Evolutionary conservation across 2,113 vertebrate species (phyloP).

Genomic region (Picathartes gymnocephalus): DNA sequence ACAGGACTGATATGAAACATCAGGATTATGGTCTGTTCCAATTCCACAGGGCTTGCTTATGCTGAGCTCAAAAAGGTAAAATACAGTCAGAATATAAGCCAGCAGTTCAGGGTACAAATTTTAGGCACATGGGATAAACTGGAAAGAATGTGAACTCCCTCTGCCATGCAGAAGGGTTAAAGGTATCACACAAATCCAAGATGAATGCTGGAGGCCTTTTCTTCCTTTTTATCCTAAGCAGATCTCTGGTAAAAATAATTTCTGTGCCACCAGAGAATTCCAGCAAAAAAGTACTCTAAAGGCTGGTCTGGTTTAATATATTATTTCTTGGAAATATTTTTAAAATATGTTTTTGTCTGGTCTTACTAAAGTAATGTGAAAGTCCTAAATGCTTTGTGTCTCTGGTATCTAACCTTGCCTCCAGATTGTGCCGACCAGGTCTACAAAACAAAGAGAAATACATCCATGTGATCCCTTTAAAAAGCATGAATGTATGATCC

Average conservation of each 20-base stretch:
- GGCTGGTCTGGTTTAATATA: not conserved
- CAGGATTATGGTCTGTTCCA: not conserved
- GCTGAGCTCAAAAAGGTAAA: not conserved
- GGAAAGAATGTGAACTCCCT: not conserved
- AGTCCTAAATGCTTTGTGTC: not conserved
- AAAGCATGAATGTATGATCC: not conserved
- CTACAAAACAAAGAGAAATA: not conserved
- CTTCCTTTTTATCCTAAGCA: not conserved
- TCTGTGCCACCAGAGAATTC: not conserved
- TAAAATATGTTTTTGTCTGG: not conserved
- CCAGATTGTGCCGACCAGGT: not conserved
- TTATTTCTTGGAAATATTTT: not conserved
- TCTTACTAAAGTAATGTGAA: not conserved
- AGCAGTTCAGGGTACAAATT: not conserved
- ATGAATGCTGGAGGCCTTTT: conserved; percentile 1
- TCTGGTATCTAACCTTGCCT: not conserved
- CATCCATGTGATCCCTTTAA: not conserved
- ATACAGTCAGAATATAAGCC: not conserved
- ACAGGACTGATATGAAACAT: not conserved
- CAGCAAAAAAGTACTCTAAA: not conserved
- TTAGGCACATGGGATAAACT: not conserved
- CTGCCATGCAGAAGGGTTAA: not conserved
- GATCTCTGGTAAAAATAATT: not conserved
- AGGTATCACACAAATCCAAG: not conserved
- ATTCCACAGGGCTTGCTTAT: not conserved